Evolutionary conservation across 2,113 vertebrate species (phyloP), one percentile per base, ranked within the genome.

Genomic region (Rhadina sibilatrix): DNA sequence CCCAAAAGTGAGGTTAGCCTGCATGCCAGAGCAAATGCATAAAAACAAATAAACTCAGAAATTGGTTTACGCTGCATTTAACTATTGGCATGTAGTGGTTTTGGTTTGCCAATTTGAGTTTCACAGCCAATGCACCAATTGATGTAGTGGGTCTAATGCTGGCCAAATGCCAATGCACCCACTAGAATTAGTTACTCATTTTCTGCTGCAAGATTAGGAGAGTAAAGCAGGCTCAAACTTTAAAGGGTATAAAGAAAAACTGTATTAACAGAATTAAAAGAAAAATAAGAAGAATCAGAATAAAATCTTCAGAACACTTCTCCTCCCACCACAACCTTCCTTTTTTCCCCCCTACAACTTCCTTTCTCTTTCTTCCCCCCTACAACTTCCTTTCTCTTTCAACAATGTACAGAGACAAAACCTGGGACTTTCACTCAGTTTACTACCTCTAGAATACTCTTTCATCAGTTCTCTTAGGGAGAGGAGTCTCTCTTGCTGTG

Each of bases 31-130:
- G 56, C 0, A 5, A 90, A 93, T 40, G 75, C 47, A 80, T 61
- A 14, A 80, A 54, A 66, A 71, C n/a, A 95, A 95, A 94, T 59
- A 95, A 93, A 80, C 71, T 80, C 75, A 86, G 66, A 93, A 88
- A 90, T 74, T 65, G 54, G 78, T 88, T 93, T 90, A 86, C 50
- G 31, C 19, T 86, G 63, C 68, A 49, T 95, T 83, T 88, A 94
- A 85, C 82, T 59, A 77, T 69, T 61, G 59, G 59, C 37, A 61
- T 28, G 37, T 38, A 61, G 59, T 12, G 17, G 59, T 28, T 40
- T 61, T 61, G 25, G 37, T 61, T 40, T 2, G 4, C 37, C 37
- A 61, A 28, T 61, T 61, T 28, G 37, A 61, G 25, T 40, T 61
- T 61, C 37, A 61, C 8, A 17, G 25, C 37, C 59, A 61, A 40